These are phyloP conservation scores for Mellivora capensis DNA, from an alignment of 2,113 vertebrate species.

Conservation along the genomic window DNA sequence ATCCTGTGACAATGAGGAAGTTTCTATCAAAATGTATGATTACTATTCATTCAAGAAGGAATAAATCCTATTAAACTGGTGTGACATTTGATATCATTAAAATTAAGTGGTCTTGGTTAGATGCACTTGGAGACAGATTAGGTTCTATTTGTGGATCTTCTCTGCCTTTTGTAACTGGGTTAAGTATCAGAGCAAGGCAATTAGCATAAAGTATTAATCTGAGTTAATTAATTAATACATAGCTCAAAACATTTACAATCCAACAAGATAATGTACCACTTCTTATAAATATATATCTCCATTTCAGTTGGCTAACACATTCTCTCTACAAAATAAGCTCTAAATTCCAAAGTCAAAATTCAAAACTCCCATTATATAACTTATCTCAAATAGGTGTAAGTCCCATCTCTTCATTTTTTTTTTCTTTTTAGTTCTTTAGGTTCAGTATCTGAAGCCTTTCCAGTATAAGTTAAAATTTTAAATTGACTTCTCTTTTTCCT, in stretches of 20 bases:
- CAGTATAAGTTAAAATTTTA: slow-evolving; percentile 10
- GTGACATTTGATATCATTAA: background rate
- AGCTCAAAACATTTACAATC: background rate
- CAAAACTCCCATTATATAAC: background rate
- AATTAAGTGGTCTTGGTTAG: background rate
- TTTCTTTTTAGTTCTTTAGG: background rate
- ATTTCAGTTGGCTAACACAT: background rate
- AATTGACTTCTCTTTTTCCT: slow-evolving; percentile 29
- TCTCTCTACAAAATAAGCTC: background rate
- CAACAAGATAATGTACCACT: background rate
- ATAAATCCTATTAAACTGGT: slow-evolving; percentile 24
- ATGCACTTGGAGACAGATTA: background rate
- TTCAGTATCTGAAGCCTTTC: background rate
- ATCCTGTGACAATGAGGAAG: background rate
- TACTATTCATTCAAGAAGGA: slow-evolving; percentile 19
- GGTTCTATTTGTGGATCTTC: background rate
- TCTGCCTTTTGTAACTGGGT: background rate
- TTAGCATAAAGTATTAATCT: background rate
- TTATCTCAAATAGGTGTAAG: background rate
- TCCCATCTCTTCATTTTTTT: background rate
- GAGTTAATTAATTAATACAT: background rate
- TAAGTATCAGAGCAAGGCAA: background rate
- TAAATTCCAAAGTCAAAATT: background rate
- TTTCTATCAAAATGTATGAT: slow-evolving; percentile 32
- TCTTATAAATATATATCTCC: background rate